Base-by-base conservation (phyloP, 2,797 vertebrate genomes). In the Lophius americanus region DNA sequence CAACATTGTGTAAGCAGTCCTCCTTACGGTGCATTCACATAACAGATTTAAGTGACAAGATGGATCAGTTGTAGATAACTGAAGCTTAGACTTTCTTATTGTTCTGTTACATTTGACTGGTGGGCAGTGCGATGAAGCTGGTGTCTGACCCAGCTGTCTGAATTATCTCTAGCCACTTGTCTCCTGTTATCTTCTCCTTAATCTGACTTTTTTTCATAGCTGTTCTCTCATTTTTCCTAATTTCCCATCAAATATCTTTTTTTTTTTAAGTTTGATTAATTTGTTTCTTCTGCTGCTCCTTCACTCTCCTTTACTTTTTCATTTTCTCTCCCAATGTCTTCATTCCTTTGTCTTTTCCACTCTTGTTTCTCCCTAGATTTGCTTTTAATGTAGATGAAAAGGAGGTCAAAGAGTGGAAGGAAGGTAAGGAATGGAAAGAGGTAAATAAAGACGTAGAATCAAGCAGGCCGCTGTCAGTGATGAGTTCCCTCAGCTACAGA, bases 401-500 rank as follows among this genome's bases (percentile, higher is more conserved):
- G 66, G 89, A 93, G 77, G 91, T 82, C 42, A 94, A 91, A 79
- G 90, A 92, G 56, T 81, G 79, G 51, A 92, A 91, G 78, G 91
- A 92, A 70, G 84, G 83, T 84, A 93, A 93, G 84, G 92, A 94
- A 49, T 89, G 89, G 86, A 94, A 95, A 80, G 92, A 93, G 68
- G 67, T 65, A 36, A 88, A 80, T 44, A 94, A 93, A 68, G 95
- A 94, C 63, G 70, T 71, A 23, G 95, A 97, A 61, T 91, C 94
- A 35, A 78, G 70, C 85, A 92, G 96, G 69, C 93, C 96, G 0
- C 64, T 92, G 75, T 97, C 96, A 0, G 95, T 92, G 43, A 92
- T 96, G 92, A 98, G 96, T 89, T 97, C 95, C 10, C 95, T 98
- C 61, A 99, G 97, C 92, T 99, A 99, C 88, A 94, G 96, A 79